Base-by-base conservation (phyloP, 1,140 invertebrate genomes). In the Planococcus citri region DNA sequence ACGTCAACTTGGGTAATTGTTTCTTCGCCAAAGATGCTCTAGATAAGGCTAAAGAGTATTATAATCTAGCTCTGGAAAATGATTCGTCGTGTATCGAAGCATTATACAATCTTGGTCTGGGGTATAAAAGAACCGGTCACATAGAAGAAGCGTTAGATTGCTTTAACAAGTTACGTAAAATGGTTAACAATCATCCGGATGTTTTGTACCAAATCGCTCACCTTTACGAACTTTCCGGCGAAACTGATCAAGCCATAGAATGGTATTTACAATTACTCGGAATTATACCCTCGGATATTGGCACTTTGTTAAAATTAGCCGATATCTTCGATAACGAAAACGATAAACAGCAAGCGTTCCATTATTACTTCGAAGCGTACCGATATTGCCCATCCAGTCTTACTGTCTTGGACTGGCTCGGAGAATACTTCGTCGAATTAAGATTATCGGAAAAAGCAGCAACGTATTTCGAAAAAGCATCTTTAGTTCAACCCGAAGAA, bases 341-440 rank as follows among this genome's bases (percentile, higher is more conserved):
- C 29, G 94, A 97, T 77, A 91, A 93, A 74, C 91, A 94, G 75
- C 90, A 92, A 78, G 92, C 94, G 0, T 94, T 93, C 79, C 91
- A 95, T 75, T 95, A 92, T 80, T 89, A 94, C 74, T 88, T 85
- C 78, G 93, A 97, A 79, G 90, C 92, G 4, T 93, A 90, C 78
- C 86, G 92, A 73, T 90, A 91, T 76, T 93, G 90, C 78, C 94
- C 95, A 68, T 90, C 90, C 38, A 91, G 92, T 79, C 86, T 95
- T 60, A 85, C 87, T 70, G 91, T 93, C 0, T 90, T 97, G 70
- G 90, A 94, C 76, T 97, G 94, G 86, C 82, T 97, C 27, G 92
- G 90, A 58, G 90, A 90, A 0, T 95, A 96, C 78, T 94, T 92
- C 75, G 88, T 95, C 70, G 90, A 94, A 75, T 86, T 93, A 75